These are phyloP conservation scores for Pseudoips prasinana DNA, from an alignment of 2,888 invertebrate species.

Conservation along the genomic window DNA sequence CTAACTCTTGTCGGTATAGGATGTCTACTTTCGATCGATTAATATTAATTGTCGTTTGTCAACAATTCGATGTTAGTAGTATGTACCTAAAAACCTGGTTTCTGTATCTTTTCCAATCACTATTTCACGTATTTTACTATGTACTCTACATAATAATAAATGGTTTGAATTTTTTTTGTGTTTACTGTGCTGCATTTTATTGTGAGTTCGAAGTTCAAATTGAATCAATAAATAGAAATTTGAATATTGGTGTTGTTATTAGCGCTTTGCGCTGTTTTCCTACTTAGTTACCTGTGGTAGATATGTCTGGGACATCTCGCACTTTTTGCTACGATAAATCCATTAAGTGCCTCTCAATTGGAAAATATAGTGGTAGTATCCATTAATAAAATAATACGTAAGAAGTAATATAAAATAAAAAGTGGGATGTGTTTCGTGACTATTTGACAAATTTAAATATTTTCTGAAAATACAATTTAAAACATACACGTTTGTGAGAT, in stretches of 20 bases:
- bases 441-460: no score
- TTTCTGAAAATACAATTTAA: no score
- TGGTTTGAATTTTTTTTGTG: slow-evolving; percentile 78
- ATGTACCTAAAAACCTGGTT: slow-evolving; percentile 54
- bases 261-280: slow-evolving; percentile 32
- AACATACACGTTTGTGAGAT: no score
- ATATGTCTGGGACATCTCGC: no score
- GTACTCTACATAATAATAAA: slow-evolving; percentile 61
- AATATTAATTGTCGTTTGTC: slow-evolving; percentile 49
- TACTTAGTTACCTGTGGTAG: no score
- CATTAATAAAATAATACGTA: no score
- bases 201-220: slow-evolving; percentile 82
- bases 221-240: slow-evolving; percentile 81
- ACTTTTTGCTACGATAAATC: no score
- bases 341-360: no score
- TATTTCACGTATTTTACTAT: slow-evolving; percentile 72
- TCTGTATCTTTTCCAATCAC: slow-evolving; percentile 60
- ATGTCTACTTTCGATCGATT: slow-evolving; percentile 50
- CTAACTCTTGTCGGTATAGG: slow-evolving; percentile 58
- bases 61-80: slow-evolving; percentile 68
- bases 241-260: slow-evolving; percentile 71
- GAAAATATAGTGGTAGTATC: no score
- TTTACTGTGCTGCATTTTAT: slow-evolving; percentile 80
- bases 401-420: no score
- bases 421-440: no score